Evolutionary conservation across 2,888 invertebrate genomes (phyloP), one percentile per base, ranked within the genome.

Genomic region (Chrysolina oricalcia): DNA sequence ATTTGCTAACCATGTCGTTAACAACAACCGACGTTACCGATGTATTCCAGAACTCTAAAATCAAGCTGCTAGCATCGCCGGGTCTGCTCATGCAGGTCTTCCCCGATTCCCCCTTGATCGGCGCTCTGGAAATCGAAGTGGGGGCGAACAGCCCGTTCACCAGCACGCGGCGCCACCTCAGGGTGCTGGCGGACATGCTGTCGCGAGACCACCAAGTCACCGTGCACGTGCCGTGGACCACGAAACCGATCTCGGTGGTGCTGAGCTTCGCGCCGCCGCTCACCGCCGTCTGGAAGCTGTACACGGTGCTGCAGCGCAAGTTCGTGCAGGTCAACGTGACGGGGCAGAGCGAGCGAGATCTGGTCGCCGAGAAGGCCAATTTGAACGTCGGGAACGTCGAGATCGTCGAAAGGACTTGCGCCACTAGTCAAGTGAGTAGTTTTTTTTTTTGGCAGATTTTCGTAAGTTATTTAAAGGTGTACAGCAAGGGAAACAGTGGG

Each of bases 221-320:
- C 86, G 90, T 97, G 62, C 92, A 92, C 75, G 95, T 95, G 86
- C 96, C 96, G 0, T 97, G 96, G 95, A 92, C 92, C 82, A 90
- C 92, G 2, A 92, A 93, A 76, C 93, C 94, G 41, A 91, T 92
- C n/a, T 92, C 92, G 78, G 93, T 96, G 62, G 91, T 92, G 1
- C 89, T 97, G 6, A 93, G 94, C 84, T 97, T 98, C 89, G 91
- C 94, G 10, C 94, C 97, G 0, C 97, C 98, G 0, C 92, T 98
- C 87, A 92, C 92, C 81, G 92, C 95, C 0, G 92, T 92, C 0
- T 95, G 96, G 91, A 93, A 95, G 70, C 90, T 98, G 15, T 94
- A 97, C 76, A 97, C 98, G 0, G 94, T 95, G 0, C 92, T 94
- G 82, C 92, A 93, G n/a, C 91, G 95, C 81, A 98, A 98, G 89